Evolutionary conservation across 1,140 invertebrate species (phyloP), one percentile per base, ranked within the genome.

Genomic region (Drosophila mauritiana): DNA sequence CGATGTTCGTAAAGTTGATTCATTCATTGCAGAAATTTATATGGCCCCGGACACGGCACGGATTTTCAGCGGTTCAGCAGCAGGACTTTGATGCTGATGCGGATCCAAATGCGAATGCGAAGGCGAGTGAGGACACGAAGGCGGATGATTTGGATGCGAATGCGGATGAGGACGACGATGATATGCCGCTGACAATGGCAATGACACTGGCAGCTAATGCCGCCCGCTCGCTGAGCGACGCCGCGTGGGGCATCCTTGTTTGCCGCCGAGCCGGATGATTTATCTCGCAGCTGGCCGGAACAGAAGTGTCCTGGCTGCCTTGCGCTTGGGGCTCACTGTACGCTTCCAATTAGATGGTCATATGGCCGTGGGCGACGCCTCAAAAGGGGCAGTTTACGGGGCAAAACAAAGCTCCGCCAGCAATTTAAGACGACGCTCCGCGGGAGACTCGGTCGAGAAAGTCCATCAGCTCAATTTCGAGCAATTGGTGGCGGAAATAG

Each of bases 1-100:
- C 53, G 39, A 78, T 82, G 79, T 86, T 78, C 82, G 84, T 86
- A 86, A 86, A 83, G 79, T 86, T 86, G 82, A 86, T 86, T 86
- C 82, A 86, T 86, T 86, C 82, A 86, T 86, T 62, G 79, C 83
- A 61, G 72, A 70, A 86, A 88, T 86, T 86, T 86, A 86, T 86
- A 83, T 78, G 70, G 51, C 65, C 64, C 72, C 27, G 68, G 64
- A 56, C 52, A 56, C 65, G 57, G 68, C 65, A 72, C 64, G 61
- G 64, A 68, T 68, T 68, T 68, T 67, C 64, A 68, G 64, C 64
- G 64, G 63, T 63, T 67, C 63, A 49, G 56, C 55, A 61, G 43
- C 57, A 65, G 61, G 39, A 63, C 31, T 54, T 55, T 73, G 67
- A 74, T 36, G 68, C 12, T 59, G 69, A 73, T 70, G 69, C 46